Conservation (phyloP, 2,888 invertebrate genomes). For the Amblyjoppa fuscipennis region DNA sequence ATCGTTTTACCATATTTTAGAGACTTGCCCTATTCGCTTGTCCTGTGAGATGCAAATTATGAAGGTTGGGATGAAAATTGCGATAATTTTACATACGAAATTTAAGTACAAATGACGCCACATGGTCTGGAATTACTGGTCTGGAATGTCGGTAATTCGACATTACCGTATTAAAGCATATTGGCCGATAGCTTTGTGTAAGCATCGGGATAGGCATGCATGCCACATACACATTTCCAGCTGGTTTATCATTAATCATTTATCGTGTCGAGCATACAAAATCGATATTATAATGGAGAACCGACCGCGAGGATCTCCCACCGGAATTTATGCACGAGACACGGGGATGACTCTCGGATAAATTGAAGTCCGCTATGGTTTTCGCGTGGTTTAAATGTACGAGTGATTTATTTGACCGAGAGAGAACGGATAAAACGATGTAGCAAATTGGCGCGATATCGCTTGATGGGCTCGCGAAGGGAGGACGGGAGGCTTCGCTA, state of each 20-base stretch:
- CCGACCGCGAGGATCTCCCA: not conserved
- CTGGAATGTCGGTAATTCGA: no score
- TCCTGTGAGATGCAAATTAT: no score
- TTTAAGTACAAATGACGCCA: no score
- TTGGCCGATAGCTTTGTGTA: no score
- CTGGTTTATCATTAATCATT: constrained; percentile 64
- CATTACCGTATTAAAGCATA: no score
- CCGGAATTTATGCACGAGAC: constrained; percentile 9
- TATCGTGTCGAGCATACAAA: constrained; percentile 40
- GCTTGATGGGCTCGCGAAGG: constrained; percentile 38
- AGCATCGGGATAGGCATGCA: no score
- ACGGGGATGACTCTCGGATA: constrained; percentile 37
- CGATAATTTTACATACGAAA: no score
- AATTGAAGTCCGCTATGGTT: constrained; percentile 58
- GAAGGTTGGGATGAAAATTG: no score
- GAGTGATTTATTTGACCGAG: constrained; percentile 51
- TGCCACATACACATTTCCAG: constrained; percentile 20
- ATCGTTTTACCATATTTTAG: no score
- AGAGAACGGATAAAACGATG: constrained; percentile 60
- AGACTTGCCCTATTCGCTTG: no score
- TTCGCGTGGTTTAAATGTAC: constrained; percentile 28
- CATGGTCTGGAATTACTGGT: no score
- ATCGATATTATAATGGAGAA: constrained; percentile 14
- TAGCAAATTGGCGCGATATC: constrained; percentile 58
- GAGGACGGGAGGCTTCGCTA: constrained; percentile 44